Evolutionary conservation across 1,140 invertebrate species (phyloP), one percentile per base, ranked within the genome.

Genomic region (Hyles euphorbiae): DNA sequence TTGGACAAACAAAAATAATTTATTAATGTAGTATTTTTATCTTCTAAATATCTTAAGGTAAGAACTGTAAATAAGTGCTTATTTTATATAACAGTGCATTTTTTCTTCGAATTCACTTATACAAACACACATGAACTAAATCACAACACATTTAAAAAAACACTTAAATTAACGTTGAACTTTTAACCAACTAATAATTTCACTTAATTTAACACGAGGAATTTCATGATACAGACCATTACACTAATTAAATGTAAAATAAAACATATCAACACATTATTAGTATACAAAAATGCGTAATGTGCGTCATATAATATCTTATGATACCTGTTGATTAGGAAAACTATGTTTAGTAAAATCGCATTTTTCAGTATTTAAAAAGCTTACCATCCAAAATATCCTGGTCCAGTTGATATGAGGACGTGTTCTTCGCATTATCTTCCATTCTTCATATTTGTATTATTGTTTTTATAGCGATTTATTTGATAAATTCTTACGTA

Each of bases 361-460:
- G 11, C 6, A 5, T 22, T 12, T 36, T 9, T 4, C 7, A 12
- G 3, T 22, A 54, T 1, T 5, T 44, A 4, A 22, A 44, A 33
- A 11, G 70, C 79, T 65, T 66, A 86, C 85, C 83, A 58, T 88
- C 82, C 22, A 88, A 72, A 68, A 88, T 83, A 72, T 88, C 85
- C 59, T 88, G 85, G 64, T 88, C 83, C 65, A 81, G 71, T 64
- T 85, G 81, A 58, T 86, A 88, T 34, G 85, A 88, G 53, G 83
- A 73, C 46, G 74, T 74, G 63, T 85, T 72, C 68, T 82, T 88
- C 65, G 69, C 74, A 69, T 81, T 78, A 79, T 86, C 85, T 74
- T 86, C 85, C 85, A 88, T 88, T 85, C 85, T 88, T 88, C 83
- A 88, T 87, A 81, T 76, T 88, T 85, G 70, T 56, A 72, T 69